Evolutionary conservation across 2,888 invertebrate genomes (phyloP).

Genomic region (Gnatocerus cornutus): DNA sequence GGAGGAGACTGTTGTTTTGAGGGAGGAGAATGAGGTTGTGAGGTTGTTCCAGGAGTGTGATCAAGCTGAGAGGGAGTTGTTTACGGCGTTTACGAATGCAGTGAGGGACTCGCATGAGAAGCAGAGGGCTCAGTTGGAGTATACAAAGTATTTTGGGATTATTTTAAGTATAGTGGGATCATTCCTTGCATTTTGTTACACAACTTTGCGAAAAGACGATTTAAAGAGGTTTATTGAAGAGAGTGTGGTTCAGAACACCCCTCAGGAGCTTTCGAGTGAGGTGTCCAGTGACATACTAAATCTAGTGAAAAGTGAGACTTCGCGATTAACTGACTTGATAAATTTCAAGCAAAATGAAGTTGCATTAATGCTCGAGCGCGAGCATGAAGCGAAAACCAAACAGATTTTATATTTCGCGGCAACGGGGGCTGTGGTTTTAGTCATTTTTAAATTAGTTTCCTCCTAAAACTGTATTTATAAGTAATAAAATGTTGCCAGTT

Average conservation of each 20-base stretch:
- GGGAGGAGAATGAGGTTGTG: constrained; percentile 77
- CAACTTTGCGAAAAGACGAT: constrained; percentile 66
- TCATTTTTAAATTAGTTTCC: constrained; percentile 22
- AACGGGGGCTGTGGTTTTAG: constrained; percentile 14
- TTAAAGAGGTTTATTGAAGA: constrained; percentile 64
- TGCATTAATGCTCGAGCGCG: constrained; percentile 3
- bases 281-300: constrained; percentile 9
- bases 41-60: constrained; percentile 79
- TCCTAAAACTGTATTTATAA: constrained; percentile 6
- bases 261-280: neutral
- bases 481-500: constrained; percentile 11
- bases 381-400: constrained; percentile 27
- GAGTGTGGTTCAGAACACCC: constrained; percentile 45
- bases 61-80: constrained; percentile 83
- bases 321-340: constrained; percentile 11
- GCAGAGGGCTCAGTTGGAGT: constrained; percentile 85
- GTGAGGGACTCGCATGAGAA: constrained; percentile 88
- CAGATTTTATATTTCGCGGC: constrained; percentile 23
- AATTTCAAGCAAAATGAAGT: constrained; percentile 30
- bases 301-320: constrained; percentile 23
- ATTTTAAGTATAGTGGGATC: constrained; percentile 67
- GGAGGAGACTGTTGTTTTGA: constrained; percentile 79
- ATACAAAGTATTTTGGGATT: constrained; percentile 85
- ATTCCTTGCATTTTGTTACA: constrained; percentile 66
- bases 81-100: constrained; percentile 82